phyloP scores from a whole-genome alignment of 2,113 vertebrate species.

The human (Homo sapiens) region DNA sequence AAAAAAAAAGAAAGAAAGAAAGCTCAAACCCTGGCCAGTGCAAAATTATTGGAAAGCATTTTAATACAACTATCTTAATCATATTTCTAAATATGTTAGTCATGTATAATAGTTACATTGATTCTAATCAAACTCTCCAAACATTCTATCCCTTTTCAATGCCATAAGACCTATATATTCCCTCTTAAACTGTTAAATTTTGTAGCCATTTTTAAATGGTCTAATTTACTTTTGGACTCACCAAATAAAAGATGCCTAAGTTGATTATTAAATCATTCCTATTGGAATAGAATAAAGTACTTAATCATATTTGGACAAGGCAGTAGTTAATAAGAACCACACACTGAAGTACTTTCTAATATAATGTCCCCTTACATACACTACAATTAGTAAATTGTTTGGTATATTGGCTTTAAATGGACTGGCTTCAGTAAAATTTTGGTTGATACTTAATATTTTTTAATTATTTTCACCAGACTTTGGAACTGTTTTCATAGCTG shows the following conservation, averaged over 20 bases:
- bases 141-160: conserved; percentile 32
- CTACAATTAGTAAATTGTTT: conserved; percentile 14
- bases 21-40: background rate
- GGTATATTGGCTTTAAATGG: background rate
- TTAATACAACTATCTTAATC: conserved; percentile 20
- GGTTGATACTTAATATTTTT: conserved; percentile 35
- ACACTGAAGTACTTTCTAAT: conserved; percentile 28
- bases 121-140: conserved; percentile 39
- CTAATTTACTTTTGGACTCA: conserved; percentile 57
- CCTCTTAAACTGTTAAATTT: background rate
- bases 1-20: background rate
- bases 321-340: conserved; percentile 58
- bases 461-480: conserved; percentile 27
- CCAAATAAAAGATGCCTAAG: conserved; percentile 16
- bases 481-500: conserved; percentile 20
- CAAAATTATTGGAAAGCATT: conserved; percentile 20
- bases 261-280: conserved; percentile 53
- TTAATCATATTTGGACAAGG: conserved; percentile 45
- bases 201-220: conserved; percentile 37
- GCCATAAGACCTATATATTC: background rate
- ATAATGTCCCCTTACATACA: background rate
- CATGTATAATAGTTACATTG: background rate
- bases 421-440: conserved; percentile 26
- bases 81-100: conserved; percentile 5
- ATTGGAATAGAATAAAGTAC: conserved; percentile 38